These are phyloP conservation scores for Therioaphis trifolii DNA, from an alignment of 2,888 invertebrate species.

Conservation along the genomic window DNA sequence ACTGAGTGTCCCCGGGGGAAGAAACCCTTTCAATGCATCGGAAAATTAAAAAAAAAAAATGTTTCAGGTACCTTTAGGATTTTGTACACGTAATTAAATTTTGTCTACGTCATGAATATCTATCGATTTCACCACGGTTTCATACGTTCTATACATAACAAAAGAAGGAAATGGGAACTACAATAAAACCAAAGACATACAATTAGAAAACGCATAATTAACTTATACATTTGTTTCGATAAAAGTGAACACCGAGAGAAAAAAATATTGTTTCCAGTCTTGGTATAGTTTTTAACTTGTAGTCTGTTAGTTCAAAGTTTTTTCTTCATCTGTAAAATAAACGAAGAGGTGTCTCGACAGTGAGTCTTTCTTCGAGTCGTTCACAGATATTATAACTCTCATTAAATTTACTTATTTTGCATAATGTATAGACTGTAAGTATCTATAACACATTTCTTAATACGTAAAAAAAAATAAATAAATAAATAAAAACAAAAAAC, in stretches of 20 bases:
- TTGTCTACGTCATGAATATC: not conserved
- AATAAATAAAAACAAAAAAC: too few species aligned
- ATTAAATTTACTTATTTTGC: too few species aligned
- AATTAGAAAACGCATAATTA: not conserved
- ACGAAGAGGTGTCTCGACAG: too few species aligned
- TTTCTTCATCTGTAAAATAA: not conserved
- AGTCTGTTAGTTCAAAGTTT: not conserved
- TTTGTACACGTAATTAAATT: conserved; percentile 5
- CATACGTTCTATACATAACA: not conserved
- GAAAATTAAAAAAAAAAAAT: not conserved
- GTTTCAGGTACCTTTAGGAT: not conserved
- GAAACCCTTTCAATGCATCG: not conserved
- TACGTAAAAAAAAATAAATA: too few species aligned
- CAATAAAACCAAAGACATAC: not conserved
- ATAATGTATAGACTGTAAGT: too few species aligned
- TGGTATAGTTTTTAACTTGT: not conserved
- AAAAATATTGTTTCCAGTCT: not conserved
- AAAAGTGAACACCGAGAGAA: not conserved
- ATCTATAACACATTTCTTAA: too few species aligned
- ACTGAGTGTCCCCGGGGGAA: not conserved
- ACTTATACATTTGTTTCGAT: not conserved
- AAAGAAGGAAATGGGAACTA: not conserved
- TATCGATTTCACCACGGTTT: not conserved
- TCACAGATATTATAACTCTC: too few species aligned
- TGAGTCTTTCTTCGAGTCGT: too few species aligned